Evolutionary conservation across 2,888 invertebrate genomes (phyloP).

Genomic region (Eumerus sabulonum): DNA sequence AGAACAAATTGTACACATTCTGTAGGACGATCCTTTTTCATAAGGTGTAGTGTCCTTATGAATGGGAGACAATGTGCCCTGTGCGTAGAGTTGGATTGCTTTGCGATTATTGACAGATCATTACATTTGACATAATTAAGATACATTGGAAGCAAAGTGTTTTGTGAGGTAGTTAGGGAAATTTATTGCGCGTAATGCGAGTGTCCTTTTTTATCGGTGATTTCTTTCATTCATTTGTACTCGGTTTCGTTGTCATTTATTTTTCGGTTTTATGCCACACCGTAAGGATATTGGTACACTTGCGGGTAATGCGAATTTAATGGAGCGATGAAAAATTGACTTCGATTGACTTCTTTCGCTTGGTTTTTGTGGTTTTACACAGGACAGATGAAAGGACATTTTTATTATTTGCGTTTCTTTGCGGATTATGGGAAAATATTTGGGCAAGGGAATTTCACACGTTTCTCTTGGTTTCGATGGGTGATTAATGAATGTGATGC

Average conservation of each 20-base stretch:
- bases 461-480: not conserved
- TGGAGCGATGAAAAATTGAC: slow-evolving; percentile 48
- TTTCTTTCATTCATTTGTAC: slow-evolving; percentile 4
- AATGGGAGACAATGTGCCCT: slow-evolving; percentile 29
- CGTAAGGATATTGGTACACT: slow-evolving; percentile 31
- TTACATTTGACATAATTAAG: slow-evolving; percentile 71
- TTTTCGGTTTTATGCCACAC: slow-evolving; percentile 1
- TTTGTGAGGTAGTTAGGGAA: slow-evolving; percentile 53
- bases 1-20: slow-evolving; percentile 66
- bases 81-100: slow-evolving; percentile 48
- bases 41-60: slow-evolving; percentile 15
- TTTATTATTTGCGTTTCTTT: not conserved
- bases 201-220: slow-evolving; percentile 33
- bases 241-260: slow-evolving; percentile 7
- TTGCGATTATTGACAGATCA: slow-evolving; percentile 70
- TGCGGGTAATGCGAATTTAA: slow-evolving; percentile 61
- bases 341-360: slow-evolving; percentile 22
- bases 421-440: slow-evolving; percentile 60
- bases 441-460: slow-evolving; percentile 62
- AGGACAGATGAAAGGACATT: slow-evolving; percentile 18
- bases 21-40: slow-evolving; percentile 10
- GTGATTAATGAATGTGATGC: slow-evolving; percentile 61
- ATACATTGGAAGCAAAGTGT: slow-evolving; percentile 47
- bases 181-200: slow-evolving; percentile 62
- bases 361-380: slow-evolving; percentile 51